Evolutionary conservation across 2,888 invertebrate species (phyloP), one percentile per base, ranked within the genome.

Genomic region (Dascillus cervinus): DNA sequence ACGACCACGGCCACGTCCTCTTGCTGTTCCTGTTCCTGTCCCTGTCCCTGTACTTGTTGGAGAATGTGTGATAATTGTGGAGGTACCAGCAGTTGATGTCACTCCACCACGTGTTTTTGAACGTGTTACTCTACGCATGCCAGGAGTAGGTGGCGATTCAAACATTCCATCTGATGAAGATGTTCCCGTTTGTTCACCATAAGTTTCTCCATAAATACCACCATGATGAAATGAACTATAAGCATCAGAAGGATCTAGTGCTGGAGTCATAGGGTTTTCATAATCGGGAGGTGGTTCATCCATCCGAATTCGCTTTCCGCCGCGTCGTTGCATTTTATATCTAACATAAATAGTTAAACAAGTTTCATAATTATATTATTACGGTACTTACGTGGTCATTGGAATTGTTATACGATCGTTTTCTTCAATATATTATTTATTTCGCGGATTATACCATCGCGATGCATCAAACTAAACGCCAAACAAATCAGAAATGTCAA

Each of bases 251-350:
- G n/a, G n/a, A 46, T 75, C 75, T 39, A 60, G 41, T 50, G 69
- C 56, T 35, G 70, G 70, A 11, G 70, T 71, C 68, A 70, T 70
- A 3, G 80, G 79, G 46, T 80, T 82, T 19, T 87, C 87, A 60
- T 86, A 89, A 58, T 90, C 89, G 37, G 85, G 85, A 28, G 88
- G 87, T 28, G 88, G 87, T 64, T 88, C 88, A 66, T 89, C 89
- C 87, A 91, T 88, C 41, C 90, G 83, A 57, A 90, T 90, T 47
- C 89, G 75, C 70, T 90, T 91, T 47, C 90, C 90, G 55, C 88
- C 88, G 37, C 82, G 71, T 43, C 88, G 76, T 64, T 86, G 85
- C 84, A 89, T 85, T n/a, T n/a, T n/a, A n/a, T n/a, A n/a, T n/a
- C n/a, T n/a, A n/a, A n/a, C n/a, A n/a, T n/a, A n/a, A n/a, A n/a